Evolutionary conservation across 2,888 invertebrate genomes (phyloP), one percentile per base, ranked within the genome.

Genomic region (Synanthedon myopaeformis): DNA sequence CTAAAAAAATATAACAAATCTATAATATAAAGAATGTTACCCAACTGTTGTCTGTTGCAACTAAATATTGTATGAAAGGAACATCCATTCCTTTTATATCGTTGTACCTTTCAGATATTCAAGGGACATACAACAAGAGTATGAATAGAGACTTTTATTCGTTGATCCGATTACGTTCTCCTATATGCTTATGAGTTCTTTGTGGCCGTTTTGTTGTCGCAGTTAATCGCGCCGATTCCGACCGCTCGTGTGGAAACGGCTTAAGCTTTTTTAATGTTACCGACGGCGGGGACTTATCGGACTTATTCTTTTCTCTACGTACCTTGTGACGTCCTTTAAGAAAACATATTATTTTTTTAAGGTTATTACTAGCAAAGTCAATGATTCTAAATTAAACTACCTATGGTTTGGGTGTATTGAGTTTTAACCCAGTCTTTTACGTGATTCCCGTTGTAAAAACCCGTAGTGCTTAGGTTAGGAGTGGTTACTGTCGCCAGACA

Each of bases 101-200:
- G 11, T 13, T 49, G 52, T 14, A 58, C 54, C 52, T 52, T 52
- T 41, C 50, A 45, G 45, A 45, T 11, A 45, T 45, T 14, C 45
- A 45, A 45, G 14, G 55, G 55, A 53, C 53, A 55, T 53, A 57
- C 53, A 57, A 57, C 53, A 55, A 49, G 57, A 51, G 45, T 53
- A 42, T 53, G 55, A 45, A 28, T 45, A 12, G 51, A 51, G 49
- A 81, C 79, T 84, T 82, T 81, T 82, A 79, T 79, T 69, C 76
- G 74, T 67, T 82, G 72, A 84, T 84, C 82, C 78, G 84, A 84
- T 85, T 85, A 84, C 74, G 76, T 68, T 68, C 71, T 61, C 74
- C 66, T 73, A 76, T 78, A 79, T 79, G 79, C 81, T 82, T 78
- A 82, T 82, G 79, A 81, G 80, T 71, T 76, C 76, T 79, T 81